A percentile compares a stretch with the other conserved stretches of the same genome.
These are phyloP conservation scores for Ciconia boyciana DNA, from an alignment of 2,113 vertebrate species.

Conservation along the genomic window DNA sequence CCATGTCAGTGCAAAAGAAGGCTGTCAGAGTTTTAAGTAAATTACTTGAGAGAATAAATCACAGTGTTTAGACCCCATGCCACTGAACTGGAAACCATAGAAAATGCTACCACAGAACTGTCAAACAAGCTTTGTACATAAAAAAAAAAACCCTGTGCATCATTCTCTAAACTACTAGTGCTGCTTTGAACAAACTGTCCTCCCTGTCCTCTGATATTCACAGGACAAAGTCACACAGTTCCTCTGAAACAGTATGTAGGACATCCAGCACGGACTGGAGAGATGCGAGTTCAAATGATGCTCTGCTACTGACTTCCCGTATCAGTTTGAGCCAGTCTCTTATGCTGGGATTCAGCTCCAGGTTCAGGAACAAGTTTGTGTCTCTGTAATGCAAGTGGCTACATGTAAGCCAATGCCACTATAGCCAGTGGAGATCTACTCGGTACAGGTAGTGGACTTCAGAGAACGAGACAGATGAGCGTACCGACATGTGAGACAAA, in stretches of 20 bases:
- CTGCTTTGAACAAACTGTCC: neutral
- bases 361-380: neutral
- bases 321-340: neutral
- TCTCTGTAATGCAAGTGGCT: neutral
- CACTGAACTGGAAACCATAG: neutral
- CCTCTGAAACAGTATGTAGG: neutral
- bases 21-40: constrained; percentile 12
- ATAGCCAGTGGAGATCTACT: neutral
- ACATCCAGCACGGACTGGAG: neutral
- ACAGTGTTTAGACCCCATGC: neutral
- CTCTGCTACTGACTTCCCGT: neutral
- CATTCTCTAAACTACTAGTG: neutral
- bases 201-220: neutral
- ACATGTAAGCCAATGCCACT: neutral
- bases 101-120: neutral
- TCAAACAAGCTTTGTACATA: neutral
- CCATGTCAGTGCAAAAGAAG: neutral
- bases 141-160: neutral
- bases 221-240: neutral
- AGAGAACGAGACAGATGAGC: neutral
- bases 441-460: neutral
- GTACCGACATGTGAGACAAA: accelerated
- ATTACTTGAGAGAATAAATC: constrained; percentile 29
- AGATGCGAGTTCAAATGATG: neutral
- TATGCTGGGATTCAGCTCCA: neutral